These are phyloP conservation scores for Oryctolagus cuniculus DNA, from an alignment of 2,113 vertebrate genomes.

Conservation along the genomic window DNA sequence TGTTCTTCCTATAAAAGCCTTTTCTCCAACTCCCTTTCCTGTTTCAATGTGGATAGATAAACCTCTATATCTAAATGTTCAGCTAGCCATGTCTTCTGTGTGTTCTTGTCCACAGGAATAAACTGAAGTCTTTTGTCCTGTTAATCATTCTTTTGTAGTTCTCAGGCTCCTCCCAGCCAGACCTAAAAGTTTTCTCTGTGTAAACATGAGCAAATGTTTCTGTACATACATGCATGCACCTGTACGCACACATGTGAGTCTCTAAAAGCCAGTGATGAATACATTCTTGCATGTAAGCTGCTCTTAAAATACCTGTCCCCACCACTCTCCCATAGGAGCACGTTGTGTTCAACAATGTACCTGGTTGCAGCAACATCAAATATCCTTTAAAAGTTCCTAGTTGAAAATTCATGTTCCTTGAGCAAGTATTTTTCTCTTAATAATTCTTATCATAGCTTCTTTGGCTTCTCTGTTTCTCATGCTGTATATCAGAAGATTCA, in stretches of 20 bases:
- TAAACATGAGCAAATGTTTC: neutral
- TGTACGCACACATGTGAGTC: neutral
- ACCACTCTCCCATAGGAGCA: neutral
- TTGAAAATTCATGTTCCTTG: neutral
- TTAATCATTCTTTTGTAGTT: neutral
- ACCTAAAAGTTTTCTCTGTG: neutral
- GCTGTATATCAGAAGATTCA: slow-evolving; percentile 71
- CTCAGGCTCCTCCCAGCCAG: neutral
- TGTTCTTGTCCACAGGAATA: neutral
- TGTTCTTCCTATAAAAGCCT: neutral
- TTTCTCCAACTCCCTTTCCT: accelerated
- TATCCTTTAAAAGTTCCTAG: neutral
- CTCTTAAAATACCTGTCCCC: neutral
- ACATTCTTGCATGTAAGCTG: neutral
- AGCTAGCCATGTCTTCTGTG: neutral
- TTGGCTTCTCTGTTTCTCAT: slow-evolving; percentile 61
- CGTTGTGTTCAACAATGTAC: neutral
- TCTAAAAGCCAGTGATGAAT: neutral
- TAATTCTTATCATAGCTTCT: slow-evolving; percentile 61
- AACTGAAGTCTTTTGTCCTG: neutral
- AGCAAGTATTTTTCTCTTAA: slow-evolving; percentile 66
- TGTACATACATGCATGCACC: accelerated
- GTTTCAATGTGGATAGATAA: neutral
- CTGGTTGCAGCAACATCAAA: neutral
- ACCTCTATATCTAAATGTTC: neutral